Evolutionary conservation across 2,113 vertebrate species (phyloP).

Genomic region (Apeltes quadracus): DNA sequence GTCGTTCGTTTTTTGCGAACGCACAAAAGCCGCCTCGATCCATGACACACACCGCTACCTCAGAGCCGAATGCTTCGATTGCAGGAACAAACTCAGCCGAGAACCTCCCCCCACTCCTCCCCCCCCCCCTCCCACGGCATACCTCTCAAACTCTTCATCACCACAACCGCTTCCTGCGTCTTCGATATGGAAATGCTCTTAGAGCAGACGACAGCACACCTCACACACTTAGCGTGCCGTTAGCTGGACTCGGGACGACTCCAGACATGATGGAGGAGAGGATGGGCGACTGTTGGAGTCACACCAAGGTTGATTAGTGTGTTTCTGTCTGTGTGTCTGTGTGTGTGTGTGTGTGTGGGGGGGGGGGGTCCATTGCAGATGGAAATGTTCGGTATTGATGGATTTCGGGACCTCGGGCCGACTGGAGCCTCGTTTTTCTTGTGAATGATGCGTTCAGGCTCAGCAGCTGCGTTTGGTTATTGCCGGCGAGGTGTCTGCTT

Average conservation of each 20-base stretch:
- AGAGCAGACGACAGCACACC: too few species aligned
- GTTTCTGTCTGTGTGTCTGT: too few species aligned
- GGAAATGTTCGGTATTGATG: constrained; percentile 27
- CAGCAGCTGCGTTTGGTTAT: constrained; percentile 65
- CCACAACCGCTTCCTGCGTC: constrained; percentile 74
- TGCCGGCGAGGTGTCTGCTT: constrained; percentile 8
- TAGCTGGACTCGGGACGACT: too few species aligned
- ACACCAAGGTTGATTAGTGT: too few species aligned
- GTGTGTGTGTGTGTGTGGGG: background rate
- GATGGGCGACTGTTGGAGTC: constrained; percentile 81
- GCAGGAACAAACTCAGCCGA: too few species aligned
- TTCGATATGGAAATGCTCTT: background rate
- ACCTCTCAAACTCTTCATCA: background rate
- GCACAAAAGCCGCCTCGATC: background rate
- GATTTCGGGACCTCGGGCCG: constrained; percentile 46
- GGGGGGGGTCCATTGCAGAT: constrained; percentile 3
- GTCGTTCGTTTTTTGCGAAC: background rate
- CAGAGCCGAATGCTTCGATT: too few species aligned
- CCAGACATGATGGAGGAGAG: constrained; percentile 77
- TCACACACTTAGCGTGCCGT: too few species aligned
- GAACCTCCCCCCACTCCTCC: too few species aligned
- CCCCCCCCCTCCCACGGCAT: too few species aligned
- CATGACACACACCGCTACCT: too few species aligned
- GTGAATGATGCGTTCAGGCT: constrained; percentile 49
- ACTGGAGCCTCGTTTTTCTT: constrained; percentile 50